Conservation (phyloP, 2,113 vertebrate species). For the Phyllostomus discolor region DNA sequence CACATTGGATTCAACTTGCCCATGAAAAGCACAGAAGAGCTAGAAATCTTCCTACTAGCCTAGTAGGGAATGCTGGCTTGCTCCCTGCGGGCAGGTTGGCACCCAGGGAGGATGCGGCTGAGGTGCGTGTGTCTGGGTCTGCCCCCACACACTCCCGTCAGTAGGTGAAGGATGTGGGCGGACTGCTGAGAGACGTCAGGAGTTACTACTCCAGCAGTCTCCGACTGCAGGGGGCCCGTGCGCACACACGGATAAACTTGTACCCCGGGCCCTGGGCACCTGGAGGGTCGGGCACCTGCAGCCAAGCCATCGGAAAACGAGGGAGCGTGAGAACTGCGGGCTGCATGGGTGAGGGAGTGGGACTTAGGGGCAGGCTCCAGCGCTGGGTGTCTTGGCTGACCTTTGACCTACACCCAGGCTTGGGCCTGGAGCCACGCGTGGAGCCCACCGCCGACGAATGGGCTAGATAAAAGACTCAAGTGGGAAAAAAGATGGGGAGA, state of each 20-base stretch:
- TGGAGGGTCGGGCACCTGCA: neutral
- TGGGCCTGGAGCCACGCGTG: neutral
- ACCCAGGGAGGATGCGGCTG: neutral
- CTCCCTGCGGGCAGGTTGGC: neutral
- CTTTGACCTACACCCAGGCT: too few species aligned
- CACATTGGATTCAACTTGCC: neutral
- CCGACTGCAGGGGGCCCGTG: neutral
- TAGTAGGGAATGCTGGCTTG: neutral
- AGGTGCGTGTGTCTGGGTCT: neutral
- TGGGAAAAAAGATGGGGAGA: too few species aligned
- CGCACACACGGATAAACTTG: neutral
- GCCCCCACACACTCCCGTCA: neutral
- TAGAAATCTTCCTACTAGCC: neutral
- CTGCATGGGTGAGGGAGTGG: neutral
- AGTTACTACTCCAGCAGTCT: neutral
- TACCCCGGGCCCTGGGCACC: neutral
- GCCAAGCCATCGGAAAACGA: neutral
- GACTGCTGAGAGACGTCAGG: neutral
- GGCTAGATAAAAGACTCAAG: neutral
- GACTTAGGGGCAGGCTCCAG: neutral
- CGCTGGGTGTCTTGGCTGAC: neutral
- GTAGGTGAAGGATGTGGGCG: neutral
- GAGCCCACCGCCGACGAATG: neutral
- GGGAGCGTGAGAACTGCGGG: neutral
- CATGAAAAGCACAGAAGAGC: neutral